phyloP scores from a whole-genome alignment of 2,888 invertebrate genomes.

The Toxonevra muliebris region DNA sequence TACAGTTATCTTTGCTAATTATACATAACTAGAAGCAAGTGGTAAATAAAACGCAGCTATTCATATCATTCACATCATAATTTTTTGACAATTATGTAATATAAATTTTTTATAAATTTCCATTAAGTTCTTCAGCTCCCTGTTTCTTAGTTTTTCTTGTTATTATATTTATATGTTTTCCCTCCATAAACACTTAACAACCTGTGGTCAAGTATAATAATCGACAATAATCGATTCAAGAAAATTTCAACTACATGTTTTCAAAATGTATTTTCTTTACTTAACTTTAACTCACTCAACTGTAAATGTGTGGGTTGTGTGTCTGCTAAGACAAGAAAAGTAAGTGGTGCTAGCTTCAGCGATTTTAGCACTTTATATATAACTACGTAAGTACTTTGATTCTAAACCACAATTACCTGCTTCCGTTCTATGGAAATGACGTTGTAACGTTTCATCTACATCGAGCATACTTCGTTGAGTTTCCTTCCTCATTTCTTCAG shows the following conservation, averaged over 20 bases:
- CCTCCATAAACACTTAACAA: too few species aligned
- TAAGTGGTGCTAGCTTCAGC: conserved; percentile 1
- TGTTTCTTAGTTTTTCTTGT: too few species aligned
- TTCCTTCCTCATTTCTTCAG: too few species aligned
- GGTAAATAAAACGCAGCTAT: too few species aligned
- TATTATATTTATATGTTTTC: too few species aligned
- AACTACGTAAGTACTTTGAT: not conserved
- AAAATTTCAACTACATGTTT: conserved; percentile 28
- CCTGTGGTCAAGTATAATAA: too few species aligned
- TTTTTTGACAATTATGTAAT: too few species aligned
- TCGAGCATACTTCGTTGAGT: not conserved
- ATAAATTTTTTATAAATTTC: too few species aligned
- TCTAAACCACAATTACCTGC: conserved; percentile 1
- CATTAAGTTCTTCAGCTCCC: too few species aligned
- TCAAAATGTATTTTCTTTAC: conserved; percentile 20
- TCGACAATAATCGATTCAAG: conserved; percentile 9
- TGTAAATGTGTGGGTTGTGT: not conserved
- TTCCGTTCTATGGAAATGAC: not conserved
- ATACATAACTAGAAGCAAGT: too few species aligned
- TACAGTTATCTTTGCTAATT: not conserved
- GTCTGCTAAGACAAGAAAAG: conserved; percentile 2
- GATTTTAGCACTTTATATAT: conserved; percentile 13
- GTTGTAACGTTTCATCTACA: not conserved
- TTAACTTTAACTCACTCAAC: conserved; percentile 8
- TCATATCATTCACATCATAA: too few species aligned